Percentiles rank a stretch among this genome's conserved stretches.
Conservation (phyloP, 1,140 invertebrate species). For the Bombus soroeensis region DNA sequence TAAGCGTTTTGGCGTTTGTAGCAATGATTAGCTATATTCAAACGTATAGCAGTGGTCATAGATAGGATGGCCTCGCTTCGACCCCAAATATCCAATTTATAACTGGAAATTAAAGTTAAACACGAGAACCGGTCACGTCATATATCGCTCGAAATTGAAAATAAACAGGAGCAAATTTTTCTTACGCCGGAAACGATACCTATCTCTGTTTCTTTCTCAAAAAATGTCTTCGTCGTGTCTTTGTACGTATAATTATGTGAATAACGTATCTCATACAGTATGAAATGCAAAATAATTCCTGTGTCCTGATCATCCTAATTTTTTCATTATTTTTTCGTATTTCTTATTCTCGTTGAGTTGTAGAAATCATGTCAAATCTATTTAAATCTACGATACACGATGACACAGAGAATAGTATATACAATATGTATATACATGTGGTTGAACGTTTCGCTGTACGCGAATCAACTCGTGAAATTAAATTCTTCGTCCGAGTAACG, state of each 20-base stretch:
- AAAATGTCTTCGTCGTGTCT: neutral
- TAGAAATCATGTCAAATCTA: neutral
- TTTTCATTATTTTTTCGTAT: too few species aligned
- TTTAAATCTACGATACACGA: neutral
- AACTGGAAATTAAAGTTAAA: conserved; percentile 29
- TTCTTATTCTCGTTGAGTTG: too few species aligned
- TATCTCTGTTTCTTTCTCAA: neutral
- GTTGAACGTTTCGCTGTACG: neutral
- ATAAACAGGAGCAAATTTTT: conserved; percentile 11
- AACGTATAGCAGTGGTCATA: too few species aligned
- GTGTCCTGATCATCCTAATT: neutral
- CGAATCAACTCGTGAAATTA: neutral
- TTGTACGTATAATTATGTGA: neutral
- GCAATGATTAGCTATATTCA: too few species aligned
- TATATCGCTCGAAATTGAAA: conserved; percentile 16
- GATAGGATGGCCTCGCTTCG: too few species aligned
- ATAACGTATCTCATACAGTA: neutral
- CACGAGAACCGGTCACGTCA: neutral
- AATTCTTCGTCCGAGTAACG: neutral
- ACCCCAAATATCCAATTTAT: conserved; percentile 9
- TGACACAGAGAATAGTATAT: neutral
- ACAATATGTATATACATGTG: too few species aligned
- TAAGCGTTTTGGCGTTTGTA: too few species aligned
- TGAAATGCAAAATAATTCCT: too few species aligned
- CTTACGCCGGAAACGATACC: neutral